Base-by-base conservation (phyloP, 37 sponge, comb jelly and placozoan species). In the Amphimedon queenslandica region DNA sequence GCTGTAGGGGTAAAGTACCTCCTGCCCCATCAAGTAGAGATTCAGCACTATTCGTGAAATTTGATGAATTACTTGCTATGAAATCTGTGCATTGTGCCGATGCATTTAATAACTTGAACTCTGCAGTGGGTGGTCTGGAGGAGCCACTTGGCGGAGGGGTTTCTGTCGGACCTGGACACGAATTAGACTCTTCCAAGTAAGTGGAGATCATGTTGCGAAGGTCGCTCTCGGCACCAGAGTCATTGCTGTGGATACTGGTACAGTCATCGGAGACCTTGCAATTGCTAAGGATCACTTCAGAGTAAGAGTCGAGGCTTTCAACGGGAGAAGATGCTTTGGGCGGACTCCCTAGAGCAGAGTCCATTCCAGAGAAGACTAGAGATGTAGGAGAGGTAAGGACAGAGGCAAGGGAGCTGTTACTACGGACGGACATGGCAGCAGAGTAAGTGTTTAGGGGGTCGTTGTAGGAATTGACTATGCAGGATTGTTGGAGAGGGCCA, bases 151-250 rank as follows among this genome's bases (percentile, higher is more conserved):
- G 53, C 13, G 53, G 53, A 47, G 13, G 13, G 13, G 8, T 47
- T 13, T 8, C 13, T 8, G 53, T 47, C 0, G 58, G 51, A n/a
- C 25, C 28, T n/a, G 61, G 25, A 60, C 61, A 60, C 11, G 51
- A 32, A 28, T 63, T 36, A 0, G 57, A 36, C 36, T 78, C 80
- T 0, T 85, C 85, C 40, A 85, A 56, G 40, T 85, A 85, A 8
- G 79, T 80, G 34, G 73, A 77, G 63, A 85, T 85, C 80, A 85
- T 79, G 75, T 78, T 85, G 31, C 75, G 73, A 1, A 85, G 58
- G 43, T 85, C 85, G 3, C 43, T 43, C 64, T 84, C 84, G 1
- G 73, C 64, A 16, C 65, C 39, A 23, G 81, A 80, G 55, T 80
- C 73, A 1, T 63, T 43, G 38, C 85, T 79, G 1, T 72, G 47